Conservation (phyloP, 2,113 vertebrate species). For the Nothocercus nigrocapillus region DNA sequence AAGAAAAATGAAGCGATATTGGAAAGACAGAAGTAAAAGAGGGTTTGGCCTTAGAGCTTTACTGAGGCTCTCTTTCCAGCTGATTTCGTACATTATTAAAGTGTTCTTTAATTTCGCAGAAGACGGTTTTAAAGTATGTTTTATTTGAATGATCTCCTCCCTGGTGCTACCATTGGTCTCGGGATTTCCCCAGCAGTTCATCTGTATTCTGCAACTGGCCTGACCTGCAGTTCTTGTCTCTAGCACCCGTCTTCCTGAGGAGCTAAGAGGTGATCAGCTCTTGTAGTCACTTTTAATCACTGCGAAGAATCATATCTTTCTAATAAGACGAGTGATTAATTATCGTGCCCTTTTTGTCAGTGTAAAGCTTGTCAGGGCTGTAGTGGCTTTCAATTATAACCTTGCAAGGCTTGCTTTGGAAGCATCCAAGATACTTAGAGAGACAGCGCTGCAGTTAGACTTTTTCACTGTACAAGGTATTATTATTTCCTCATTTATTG, state of each 20-base stretch:
- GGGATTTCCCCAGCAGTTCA: background rate
- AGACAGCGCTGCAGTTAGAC: background rate
- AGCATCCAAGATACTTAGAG: background rate
- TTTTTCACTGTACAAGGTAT: background rate
- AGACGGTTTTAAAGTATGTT: background rate
- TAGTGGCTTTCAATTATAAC: conserved; percentile 6
- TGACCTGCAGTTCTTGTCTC: conserved; percentile 36
- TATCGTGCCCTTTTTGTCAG: background rate
- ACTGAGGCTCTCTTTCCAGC: background rate
- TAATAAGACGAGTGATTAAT: conserved; percentile 64
- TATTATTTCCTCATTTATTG: background rate
- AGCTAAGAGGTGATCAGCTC: conserved; percentile 28
- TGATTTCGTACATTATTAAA: background rate
- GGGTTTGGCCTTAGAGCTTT: background rate
- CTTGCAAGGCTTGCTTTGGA: background rate
- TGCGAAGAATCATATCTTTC: conserved; percentile 20
- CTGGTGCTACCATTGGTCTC: background rate
- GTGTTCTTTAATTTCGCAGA: background rate
- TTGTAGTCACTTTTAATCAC: conserved; percentile 55
- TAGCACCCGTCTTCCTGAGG: conserved; percentile 7
- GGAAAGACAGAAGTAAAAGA: background rate
- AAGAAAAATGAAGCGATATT: background rate
- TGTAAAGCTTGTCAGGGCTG: background rate
- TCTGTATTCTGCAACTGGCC: background rate
- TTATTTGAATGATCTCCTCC: background rate